Evolutionary conservation across 1,140 invertebrate genomes (phyloP).

Genomic region (Mylabris phalerata): DNA sequence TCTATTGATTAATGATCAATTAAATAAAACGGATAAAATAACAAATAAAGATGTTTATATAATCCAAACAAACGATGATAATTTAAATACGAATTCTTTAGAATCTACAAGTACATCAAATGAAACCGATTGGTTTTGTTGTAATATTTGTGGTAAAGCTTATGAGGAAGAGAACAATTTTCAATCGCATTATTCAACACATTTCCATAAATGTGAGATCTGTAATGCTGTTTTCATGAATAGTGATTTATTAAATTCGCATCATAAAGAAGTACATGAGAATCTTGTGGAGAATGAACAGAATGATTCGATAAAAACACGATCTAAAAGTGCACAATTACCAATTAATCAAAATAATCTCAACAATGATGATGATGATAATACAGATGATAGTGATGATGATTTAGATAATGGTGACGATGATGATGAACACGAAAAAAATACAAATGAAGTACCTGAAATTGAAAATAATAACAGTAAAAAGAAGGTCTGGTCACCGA

Average conservation of each 20-base stretch:
- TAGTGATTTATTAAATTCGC: conserved; percentile 41
- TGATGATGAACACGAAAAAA: conserved; percentile 17
- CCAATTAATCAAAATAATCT: conserved; percentile 3
- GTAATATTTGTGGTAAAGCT: conserved; percentile 49
- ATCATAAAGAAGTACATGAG: conserved; percentile 43
- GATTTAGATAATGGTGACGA: conserved; percentile 20
- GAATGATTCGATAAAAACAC: background rate
- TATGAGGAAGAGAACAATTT: conserved; percentile 43
- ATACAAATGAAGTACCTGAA: conserved; percentile 21
- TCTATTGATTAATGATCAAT: conserved; percentile 19
- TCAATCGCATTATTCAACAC: conserved; percentile 46
- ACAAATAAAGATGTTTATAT: conserved; percentile 14
- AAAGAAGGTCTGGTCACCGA: conserved; percentile 43
- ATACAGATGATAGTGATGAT: conserved; percentile 12
- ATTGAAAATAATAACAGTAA: conserved; percentile 10
- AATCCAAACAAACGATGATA: background rate
- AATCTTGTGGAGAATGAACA: conserved; percentile 10
- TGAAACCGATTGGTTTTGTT: conserved; percentile 27
- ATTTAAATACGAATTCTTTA: background rate
- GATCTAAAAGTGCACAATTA: background rate
- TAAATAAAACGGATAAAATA: conserved; percentile 6
- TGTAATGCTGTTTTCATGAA: conserved; percentile 46
- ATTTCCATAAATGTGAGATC: conserved; percentile 44
- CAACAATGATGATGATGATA: conserved; percentile 22
- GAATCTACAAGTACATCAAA: conserved; percentile 7